Evolutionary conservation across 2,113 vertebrate species (phyloP).

Genomic region (Bambusicola thoracicus): DNA sequence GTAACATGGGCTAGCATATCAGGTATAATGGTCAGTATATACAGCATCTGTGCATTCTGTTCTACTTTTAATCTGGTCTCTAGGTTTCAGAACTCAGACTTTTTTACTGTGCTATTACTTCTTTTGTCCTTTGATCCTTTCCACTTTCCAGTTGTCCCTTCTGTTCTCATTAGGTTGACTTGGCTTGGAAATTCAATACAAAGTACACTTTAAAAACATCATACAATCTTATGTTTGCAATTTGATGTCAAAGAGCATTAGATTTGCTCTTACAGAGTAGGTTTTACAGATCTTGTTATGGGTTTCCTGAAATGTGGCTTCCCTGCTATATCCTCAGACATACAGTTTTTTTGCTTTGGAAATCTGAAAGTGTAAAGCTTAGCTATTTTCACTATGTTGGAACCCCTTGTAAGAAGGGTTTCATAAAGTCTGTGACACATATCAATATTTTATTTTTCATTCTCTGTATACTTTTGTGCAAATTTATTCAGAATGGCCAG

Average conservation of each 20-base stretch:
- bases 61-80: not conserved
- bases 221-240: not conserved
- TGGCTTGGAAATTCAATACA: not conserved
- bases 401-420: not conserved
- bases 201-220: not conserved
- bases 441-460: not conserved
- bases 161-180: not conserved
- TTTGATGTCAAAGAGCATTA: not conserved
- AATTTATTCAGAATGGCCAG: not conserved
- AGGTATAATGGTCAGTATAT: not conserved
- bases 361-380: not conserved
- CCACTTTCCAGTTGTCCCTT: not conserved
- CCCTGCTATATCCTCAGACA: not conserved
- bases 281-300: not conserved
- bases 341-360: not conserved
- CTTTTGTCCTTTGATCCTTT: not conserved
- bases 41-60: not conserved
- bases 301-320: not conserved
- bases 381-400: accelerated
- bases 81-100: not conserved
- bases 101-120: not conserved
- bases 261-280: not conserved
- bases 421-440: not conserved
- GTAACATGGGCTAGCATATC: not conserved
- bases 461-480: not conserved